phyloP scores from a whole-genome alignment of 2,113 vertebrate species.

The Oreochromis niloticus region DNA sequence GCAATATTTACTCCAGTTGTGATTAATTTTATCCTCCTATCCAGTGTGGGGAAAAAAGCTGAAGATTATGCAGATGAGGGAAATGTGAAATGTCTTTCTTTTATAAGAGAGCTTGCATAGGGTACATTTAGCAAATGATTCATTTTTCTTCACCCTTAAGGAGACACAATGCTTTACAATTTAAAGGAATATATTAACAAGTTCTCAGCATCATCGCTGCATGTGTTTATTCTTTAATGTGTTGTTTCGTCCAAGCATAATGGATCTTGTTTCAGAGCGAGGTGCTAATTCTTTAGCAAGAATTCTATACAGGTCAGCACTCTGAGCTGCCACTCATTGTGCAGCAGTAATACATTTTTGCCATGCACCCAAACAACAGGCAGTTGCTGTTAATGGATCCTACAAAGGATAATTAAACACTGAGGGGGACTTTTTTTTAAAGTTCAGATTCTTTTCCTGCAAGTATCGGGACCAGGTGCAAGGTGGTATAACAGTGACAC shows the following conservation, averaged over 20 bases:
- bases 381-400: neutral
- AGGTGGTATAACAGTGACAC: neutral
- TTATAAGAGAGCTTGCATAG: neutral
- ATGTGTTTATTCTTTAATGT: neutral
- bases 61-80: neutral
- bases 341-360: neutral
- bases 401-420: neutral
- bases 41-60: fast-evolving
- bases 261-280: neutral
- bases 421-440: neutral
- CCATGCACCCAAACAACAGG: neutral
- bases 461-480: neutral
- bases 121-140: neutral
- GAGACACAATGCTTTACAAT: neutral
- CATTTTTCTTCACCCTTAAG: neutral
- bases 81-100: neutral
- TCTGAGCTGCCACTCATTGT: neutral
- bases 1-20: neutral
- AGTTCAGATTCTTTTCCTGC: neutral
- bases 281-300: neutral
- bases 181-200: neutral
- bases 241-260: neutral
- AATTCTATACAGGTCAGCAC: neutral
- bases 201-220: neutral
- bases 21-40: neutral